Evolutionary conservation across 2,113 vertebrate species (phyloP).

Genomic region (Passer domesticus): DNA sequence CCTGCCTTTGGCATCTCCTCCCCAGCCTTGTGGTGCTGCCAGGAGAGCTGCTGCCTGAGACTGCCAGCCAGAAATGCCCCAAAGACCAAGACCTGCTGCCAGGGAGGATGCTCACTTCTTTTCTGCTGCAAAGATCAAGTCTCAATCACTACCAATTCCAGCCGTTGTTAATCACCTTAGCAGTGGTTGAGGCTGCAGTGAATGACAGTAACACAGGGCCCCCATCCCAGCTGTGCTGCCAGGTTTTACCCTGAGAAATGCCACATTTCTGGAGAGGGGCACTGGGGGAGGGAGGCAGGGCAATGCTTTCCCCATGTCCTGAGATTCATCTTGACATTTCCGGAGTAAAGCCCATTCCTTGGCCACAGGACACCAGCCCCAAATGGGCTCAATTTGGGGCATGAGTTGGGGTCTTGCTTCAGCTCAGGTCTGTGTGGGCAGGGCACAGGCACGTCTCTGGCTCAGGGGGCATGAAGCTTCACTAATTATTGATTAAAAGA

Average conservation of each 20-base stretch:
- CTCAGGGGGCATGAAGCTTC: neutral
- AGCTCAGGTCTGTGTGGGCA: neutral
- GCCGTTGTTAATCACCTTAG: neutral
- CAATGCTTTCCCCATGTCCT: neutral
- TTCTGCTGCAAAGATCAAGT: neutral
- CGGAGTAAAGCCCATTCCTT: neutral
- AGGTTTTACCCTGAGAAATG: neutral
- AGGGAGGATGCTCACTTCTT: neutral
- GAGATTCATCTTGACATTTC: neutral
- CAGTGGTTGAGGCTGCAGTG: neutral
- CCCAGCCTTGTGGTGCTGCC: neutral
- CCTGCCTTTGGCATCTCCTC: neutral
- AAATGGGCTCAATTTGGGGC: rapidly evolving
- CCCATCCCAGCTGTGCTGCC: neutral
- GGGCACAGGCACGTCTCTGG: neutral
- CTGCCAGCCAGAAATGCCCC: neutral
- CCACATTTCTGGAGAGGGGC: neutral
- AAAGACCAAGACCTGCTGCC: neutral
- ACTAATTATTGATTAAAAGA: slow-evolving; percentile 36
- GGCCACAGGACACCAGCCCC: rapidly evolving
- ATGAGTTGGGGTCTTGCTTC: rapidly evolving
- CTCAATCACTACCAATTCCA: neutral
- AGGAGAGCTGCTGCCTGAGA: neutral
- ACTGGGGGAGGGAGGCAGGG: too few relatives aligned
- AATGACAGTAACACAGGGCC: neutral